Percentiles rank a stretch among this genome's conserved stretches.
Conservation (phyloP, 1,140 invertebrate genomes). For the Brachionus manjavacas region DNA sequence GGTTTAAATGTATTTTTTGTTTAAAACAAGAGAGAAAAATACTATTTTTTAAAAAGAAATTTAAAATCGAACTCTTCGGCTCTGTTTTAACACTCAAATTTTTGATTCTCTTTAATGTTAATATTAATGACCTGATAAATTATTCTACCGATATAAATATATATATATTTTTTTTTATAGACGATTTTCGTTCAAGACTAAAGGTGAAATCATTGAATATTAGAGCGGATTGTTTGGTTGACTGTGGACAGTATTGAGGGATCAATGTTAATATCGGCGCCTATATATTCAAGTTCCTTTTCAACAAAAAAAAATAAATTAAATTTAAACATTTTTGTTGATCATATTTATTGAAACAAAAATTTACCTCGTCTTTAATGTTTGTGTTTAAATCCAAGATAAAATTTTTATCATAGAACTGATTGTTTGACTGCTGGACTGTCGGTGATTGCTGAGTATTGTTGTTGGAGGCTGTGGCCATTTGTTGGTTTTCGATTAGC, state of each 20-base stretch:
- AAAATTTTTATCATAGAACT: conserved; percentile 27
- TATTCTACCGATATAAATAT: not conserved
- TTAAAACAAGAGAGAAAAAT: not conserved
- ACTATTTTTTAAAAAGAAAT: not conserved
- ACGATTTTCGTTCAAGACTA: not conserved
- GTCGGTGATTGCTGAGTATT: not conserved
- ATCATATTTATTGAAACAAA: too few relatives aligned
- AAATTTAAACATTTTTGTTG: not conserved
- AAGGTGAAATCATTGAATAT: conserved; percentile 1
- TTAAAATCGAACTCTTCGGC: not conserved
- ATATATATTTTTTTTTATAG: not conserved
- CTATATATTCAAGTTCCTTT: conserved; percentile 25
- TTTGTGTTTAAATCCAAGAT: not conserved
- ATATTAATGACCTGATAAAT: not conserved
- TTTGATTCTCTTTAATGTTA: not conserved
- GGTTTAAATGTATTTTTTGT: not conserved
- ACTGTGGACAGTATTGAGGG: conserved; percentile 11
- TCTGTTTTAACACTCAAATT: not conserved
- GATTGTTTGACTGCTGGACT: conserved; percentile 26
- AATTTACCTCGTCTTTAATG: conserved; percentile 31
- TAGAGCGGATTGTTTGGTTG: conserved; percentile 21
- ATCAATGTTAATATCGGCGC: conserved; percentile 32
- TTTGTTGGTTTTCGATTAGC: conserved; percentile 28
- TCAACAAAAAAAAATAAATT: not conserved
- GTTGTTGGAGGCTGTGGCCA: not conserved